Percentiles rank a stretch among this genome's conserved stretches.
Conservation (phyloP, 2,797 vertebrate genomes). For the Melanogrammus aeglefinus region DNA sequence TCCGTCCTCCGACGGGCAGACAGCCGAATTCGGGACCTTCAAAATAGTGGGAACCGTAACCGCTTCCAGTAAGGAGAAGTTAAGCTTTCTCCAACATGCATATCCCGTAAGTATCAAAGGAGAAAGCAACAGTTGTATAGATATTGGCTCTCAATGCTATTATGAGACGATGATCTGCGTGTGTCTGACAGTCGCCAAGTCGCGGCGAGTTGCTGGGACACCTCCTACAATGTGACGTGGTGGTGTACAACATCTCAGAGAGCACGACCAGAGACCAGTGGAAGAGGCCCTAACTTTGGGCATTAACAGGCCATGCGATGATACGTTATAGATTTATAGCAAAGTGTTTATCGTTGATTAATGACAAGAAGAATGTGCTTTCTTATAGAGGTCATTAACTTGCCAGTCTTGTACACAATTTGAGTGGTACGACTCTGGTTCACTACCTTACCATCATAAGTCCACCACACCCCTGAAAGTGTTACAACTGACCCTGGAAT, state of each 20-base stretch:
- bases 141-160: neutral
- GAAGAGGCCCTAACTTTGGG: slow-evolving; percentile 90
- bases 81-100: slow-evolving; percentile 68
- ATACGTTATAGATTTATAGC: no score
- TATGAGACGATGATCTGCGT: neutral
- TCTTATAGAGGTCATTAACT: neutral
- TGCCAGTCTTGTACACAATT: neutral
- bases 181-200: slow-evolving; percentile 67
- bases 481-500: neutral
- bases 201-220: slow-evolving; percentile 69
- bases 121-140: neutral
- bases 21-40: slow-evolving; percentile 51
- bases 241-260: slow-evolving; percentile 91
- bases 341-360: no score
- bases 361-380: neutral
- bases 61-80: slow-evolving; percentile 21
- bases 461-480: no score
- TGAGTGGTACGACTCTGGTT: neutral
- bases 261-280: slow-evolving; percentile 57
- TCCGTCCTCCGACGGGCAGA: neutral
- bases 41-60: slow-evolving; percentile 82
- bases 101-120: slow-evolving; percentile 73
- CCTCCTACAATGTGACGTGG: slow-evolving; percentile 82
- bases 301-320: slow-evolving; percentile 66
- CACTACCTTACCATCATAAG: neutral